Evolutionary conservation across 1,140 invertebrate species (phyloP), one percentile per base, ranked within the genome.

Genomic region (Zeugodacus cucurbitae): DNA sequence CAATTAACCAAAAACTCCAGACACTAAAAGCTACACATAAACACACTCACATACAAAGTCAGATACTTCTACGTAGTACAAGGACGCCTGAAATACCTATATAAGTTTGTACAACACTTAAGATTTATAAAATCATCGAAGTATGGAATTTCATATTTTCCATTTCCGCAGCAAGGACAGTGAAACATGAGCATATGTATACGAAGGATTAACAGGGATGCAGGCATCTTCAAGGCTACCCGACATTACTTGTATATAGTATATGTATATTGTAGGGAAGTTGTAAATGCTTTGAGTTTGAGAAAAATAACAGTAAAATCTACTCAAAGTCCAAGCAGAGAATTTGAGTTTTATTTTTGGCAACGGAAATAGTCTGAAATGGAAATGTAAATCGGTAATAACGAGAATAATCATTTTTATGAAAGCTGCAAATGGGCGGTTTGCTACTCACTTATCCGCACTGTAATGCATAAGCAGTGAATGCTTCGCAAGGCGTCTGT

Each of bases 341-440:
- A 22, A 54, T 54, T 54, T 54, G n/a, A 37, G 74, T 82, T 10
- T 29, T 20, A 22, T n/a, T 22, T 20, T 54, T 48, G 41, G 37
- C n/a, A 82, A 8, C 74, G 74, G 74, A 82, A 82, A 82, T 82
- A 48, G 74, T n/a, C 20, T 48, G 41, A 82, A 82, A 82, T 82
- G 74, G 8, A 82, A 82, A 82, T 82, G 37, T 26, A 82, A 78
- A 44, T 44, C 70, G 7, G 37, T 41, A 78, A 78, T 78, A 78
- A 78, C 22, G 41, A 48, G 74, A 11, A 82, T 82, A 54, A 82
- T 82, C 37, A 82, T 44, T 82, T 82, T 48, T 82, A 41, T 20
- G n/a, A 82, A 82, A 26, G 41, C 17, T 3, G 34, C 4, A 22
- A 41, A 48, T 26, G 41, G 67, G 34, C n/a, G 58, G 14, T 37